These are phyloP conservation scores for Pao palembangensis DNA, from an alignment of 2,113 vertebrate genomes.

Conservation along the genomic window DNA sequence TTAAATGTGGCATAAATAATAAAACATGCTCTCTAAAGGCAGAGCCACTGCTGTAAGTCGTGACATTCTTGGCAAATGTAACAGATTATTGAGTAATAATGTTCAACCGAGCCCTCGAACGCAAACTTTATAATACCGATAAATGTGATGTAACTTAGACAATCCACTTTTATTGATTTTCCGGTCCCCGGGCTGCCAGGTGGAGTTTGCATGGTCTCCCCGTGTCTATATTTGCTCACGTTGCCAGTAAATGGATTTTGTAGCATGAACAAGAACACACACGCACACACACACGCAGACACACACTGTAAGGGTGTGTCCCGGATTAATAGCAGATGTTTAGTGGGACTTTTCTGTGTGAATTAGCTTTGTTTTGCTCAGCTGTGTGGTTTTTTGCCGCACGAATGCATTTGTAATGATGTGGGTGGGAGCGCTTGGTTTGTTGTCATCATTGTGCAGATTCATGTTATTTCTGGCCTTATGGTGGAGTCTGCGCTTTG, in stretches of 20 bases:
- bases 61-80: slow-evolving; percentile 19
- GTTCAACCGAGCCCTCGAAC: slow-evolving; percentile 30
- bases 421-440: slow-evolving; percentile 4
- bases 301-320: slow-evolving; percentile 30
- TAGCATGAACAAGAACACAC: background rate
- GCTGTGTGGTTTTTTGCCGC: slow-evolving; percentile 10
- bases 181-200: too few species aligned
- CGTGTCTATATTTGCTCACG: too few species aligned
- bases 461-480: slow-evolving; percentile 1
- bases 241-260: too few species aligned
- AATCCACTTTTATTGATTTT: too few species aligned
- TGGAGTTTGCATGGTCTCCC: too few species aligned
- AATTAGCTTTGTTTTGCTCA: slow-evolving; percentile 2
- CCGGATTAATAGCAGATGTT: slow-evolving; percentile 41
- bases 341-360: background rate
- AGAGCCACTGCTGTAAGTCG: slow-evolving; percentile 30
- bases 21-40: slow-evolving; percentile 4
- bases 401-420: too few species aligned
- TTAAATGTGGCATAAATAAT: slow-evolving; percentile 10
- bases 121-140: background rate
- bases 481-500: slow-evolving; percentile 24
- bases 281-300: background rate
- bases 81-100: slow-evolving; percentile 23
- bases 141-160: background rate
- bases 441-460: too few species aligned